Evolutionary conservation across 2,113 vertebrate species (phyloP).

Genomic region (Zapornia atra): DNA sequence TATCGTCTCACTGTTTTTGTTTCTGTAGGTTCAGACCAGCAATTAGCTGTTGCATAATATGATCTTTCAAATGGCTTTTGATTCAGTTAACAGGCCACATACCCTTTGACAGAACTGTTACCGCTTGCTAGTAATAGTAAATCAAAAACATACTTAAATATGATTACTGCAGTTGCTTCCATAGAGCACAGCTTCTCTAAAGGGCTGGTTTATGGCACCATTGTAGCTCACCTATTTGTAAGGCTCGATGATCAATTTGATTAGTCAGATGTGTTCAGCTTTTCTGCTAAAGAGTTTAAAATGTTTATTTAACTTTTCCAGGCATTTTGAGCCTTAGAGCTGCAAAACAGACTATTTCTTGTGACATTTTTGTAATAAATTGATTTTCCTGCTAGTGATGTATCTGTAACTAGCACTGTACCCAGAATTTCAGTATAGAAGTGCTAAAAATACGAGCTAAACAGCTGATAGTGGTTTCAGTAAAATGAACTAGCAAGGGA

Average conservation of each 20-base stretch:
- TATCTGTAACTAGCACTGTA: not conserved
- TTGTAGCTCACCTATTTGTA: not conserved
- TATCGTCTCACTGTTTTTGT: not conserved
- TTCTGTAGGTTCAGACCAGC: not conserved
- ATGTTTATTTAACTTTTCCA: not conserved
- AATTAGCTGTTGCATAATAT: not conserved
- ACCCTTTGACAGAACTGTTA: not conserved
- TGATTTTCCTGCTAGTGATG: not conserved
- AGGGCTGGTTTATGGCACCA: not conserved
- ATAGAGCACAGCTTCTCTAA: not conserved
- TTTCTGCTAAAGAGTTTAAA: not conserved
- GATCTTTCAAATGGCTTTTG: not conserved
- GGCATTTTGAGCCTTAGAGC: not conserved
- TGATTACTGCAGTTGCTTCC: not conserved
- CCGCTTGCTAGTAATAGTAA: not conserved
- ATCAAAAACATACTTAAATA: not conserved
- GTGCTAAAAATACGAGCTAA: not conserved
- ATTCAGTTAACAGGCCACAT: not conserved
- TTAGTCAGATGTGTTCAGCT: not conserved
- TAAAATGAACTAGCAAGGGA: not conserved
- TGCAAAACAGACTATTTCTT: not conserved
- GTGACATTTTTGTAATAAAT: not conserved
- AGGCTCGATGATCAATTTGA: not conserved
- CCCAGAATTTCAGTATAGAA: not conserved
- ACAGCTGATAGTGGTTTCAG: not conserved